phyloP scores from a whole-genome alignment of 2,888 invertebrate genomes.

The Tolmerus cingulatus region DNA sequence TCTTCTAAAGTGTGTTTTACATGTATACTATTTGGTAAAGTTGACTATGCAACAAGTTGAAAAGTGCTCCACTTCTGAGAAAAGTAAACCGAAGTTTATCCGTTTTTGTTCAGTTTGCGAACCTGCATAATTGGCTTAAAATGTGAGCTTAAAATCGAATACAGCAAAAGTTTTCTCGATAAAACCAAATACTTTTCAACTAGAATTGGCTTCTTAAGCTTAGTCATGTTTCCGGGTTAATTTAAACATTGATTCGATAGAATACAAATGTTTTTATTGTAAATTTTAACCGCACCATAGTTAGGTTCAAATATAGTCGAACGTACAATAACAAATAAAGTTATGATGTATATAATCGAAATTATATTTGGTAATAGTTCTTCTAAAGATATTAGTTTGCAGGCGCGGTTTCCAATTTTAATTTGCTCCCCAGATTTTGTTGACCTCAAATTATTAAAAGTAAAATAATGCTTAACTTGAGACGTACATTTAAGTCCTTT shows the following conservation, averaged over 20 bases:
- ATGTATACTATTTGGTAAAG: neutral
- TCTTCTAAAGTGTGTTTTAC: neutral
- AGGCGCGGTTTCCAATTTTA: too few relatives aligned
- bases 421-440: too few relatives aligned
- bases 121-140: neutral
- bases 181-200: neutral
- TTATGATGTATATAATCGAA: too few relatives aligned
- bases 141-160: neutral
- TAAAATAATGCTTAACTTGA: too few relatives aligned
- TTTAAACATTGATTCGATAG: neutral
- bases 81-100: neutral
- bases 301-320: too few relatives aligned
- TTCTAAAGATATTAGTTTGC: too few relatives aligned
- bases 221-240: neutral
- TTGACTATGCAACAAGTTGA: neutral
- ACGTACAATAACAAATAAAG: too few relatives aligned
- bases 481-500: too few relatives aligned
- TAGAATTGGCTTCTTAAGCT: neutral
- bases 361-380: too few relatives aligned
- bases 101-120: neutral
- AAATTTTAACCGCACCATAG: too few relatives aligned
- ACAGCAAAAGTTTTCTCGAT: neutral
- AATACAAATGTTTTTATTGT: neutral
- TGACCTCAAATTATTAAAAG: too few relatives aligned
- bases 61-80: neutral